Evolutionary conservation across 2,797 vertebrate species (phyloP).

Genomic region (Cyclura pinguis): DNA sequence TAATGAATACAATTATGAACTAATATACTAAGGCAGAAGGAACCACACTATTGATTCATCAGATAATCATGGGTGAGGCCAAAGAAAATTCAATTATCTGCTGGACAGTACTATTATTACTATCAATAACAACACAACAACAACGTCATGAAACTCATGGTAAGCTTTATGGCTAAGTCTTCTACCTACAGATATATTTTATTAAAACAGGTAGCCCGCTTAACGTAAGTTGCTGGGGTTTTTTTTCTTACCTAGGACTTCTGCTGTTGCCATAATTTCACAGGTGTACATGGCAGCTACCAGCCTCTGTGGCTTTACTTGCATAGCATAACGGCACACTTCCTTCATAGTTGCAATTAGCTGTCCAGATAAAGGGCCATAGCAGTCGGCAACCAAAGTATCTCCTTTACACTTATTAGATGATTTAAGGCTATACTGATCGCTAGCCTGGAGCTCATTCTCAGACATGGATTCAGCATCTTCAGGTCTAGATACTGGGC

Average conservation of each 20-base stretch:
- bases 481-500: background rate
- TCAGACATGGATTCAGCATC: background rate
- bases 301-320: constrained; percentile 92
- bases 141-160: background rate
- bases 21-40: background rate
- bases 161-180: background rate
- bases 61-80: background rate
- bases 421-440: background rate
- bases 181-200: background rate
- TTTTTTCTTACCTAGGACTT: constrained; percentile 90
- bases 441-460: background rate
- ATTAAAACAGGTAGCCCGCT: too few relatives aligned
- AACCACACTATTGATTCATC: background rate
- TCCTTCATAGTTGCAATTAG: constrained; percentile 97
- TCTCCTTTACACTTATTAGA: constrained; percentile 73
- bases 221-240: too few relatives aligned
- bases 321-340: constrained; percentile 91
- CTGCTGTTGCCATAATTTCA: constrained; percentile 95
- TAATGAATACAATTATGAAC: background rate
- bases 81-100: background rate
- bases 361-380: constrained; percentile 93
- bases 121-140: too few relatives aligned
- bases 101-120: too few relatives aligned
- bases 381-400: constrained; percentile 80
- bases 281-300: constrained; percentile 99